Percentiles rank a stretch among this genome's conserved stretches.
Conservation (phyloP, 2,888 invertebrate genomes). For the Ommatoiulus sabulosus region DNA sequence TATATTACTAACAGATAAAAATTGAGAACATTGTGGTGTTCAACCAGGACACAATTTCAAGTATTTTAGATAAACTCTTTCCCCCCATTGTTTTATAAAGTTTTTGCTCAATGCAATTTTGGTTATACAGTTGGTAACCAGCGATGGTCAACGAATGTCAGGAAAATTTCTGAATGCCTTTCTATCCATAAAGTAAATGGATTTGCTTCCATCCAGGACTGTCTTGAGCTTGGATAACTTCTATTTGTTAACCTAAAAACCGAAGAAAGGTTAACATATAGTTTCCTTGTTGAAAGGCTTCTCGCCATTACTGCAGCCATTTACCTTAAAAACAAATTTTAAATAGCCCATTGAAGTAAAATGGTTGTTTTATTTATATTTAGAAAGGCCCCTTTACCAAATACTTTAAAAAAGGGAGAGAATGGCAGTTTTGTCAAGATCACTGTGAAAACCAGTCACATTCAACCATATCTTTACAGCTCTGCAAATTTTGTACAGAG, state of each 20-base stretch:
- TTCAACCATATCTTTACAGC: background rate
- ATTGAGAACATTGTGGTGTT: background rate
- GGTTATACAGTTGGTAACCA: background rate
- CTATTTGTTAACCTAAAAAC: slow-evolving; percentile 33
- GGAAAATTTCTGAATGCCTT: background rate
- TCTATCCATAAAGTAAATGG: slow-evolving; percentile 24
- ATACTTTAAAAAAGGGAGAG: background rate
- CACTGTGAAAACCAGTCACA: background rate
- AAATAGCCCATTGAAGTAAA: background rate
- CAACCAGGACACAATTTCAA: background rate
- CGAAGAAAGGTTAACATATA: slow-evolving; percentile 50
- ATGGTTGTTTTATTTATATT: background rate
- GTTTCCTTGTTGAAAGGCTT: slow-evolving; percentile 45
- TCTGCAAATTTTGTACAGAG: background rate
- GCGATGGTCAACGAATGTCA: slow-evolving; percentile 1
- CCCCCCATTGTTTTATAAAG: background rate
- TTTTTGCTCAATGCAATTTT: background rate
- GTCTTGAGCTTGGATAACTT: slow-evolving; percentile 21
- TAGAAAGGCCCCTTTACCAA: background rate
- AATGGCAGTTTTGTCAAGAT: background rate
- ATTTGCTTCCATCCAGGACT: slow-evolving; percentile 21
- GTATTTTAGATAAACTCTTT: background rate
- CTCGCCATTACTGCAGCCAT: slow-evolving; percentile 26
- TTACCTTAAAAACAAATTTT: slow-evolving; percentile 53
- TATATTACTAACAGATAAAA: background rate